Evolutionary conservation across 2,113 vertebrate genomes (phyloP), one percentile per base, ranked within the genome.

Genomic region (Cranoglanis bouderius): DNA sequence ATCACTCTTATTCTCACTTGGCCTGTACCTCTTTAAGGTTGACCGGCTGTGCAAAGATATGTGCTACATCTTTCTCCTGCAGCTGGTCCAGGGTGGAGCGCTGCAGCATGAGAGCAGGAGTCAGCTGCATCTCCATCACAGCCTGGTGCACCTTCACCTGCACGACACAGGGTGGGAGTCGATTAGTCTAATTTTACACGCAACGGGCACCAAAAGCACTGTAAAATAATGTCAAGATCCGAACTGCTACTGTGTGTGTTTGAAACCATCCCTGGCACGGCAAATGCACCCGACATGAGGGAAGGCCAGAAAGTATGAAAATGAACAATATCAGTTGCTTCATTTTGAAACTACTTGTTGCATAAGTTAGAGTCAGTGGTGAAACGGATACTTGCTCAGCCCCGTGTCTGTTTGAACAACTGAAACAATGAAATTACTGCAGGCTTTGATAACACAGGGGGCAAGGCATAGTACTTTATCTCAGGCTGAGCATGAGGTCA

Each of bases 61-160:
- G 95, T 6, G 97, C 98, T 0, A 96, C 94, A 89, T 99, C 98
- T 91, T 98, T 99, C 93, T 99, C 97, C 94, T 99, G 97, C 77
- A 99, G 96, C 92, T 99, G 96, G 91, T 99, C 97, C 92, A 99
- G 92, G 0, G 98, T 98, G 21, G 97, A 97, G 87, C 97, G 97
- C 13, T 99, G 95, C 80, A 99, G 94, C 19, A 98, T 94, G 0
- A 97, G 95, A 91, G 98, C 96, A 0, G 98, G 98, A 84, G 97
- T 98, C 88, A 99, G 94, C 92, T 97, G 96, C 83, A 99, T 93
- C 94, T 99, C 98, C 96, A 99, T 94, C 63, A 96, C 95, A n/a
- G 97, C 97, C 93, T 99, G 98, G 84, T 98, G 97, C 85, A 99
- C 92, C 92, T 97, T 99, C 70, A 99, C 96, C 98, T 99, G 88